phyloP scores from a whole-genome alignment of 2,797 vertebrate species.

The Anas georgica region DNA sequence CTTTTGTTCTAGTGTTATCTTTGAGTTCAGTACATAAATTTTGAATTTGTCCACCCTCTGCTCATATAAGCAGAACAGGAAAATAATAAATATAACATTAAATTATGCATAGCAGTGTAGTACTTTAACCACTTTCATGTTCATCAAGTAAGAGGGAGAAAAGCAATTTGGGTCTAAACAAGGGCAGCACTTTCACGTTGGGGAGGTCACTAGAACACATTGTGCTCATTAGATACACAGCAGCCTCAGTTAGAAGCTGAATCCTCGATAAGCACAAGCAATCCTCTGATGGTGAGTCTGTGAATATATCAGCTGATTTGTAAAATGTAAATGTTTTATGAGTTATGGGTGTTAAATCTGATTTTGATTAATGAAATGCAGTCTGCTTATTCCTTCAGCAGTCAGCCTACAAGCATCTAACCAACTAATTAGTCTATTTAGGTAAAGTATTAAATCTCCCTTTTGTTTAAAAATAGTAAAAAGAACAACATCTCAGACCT shows the following conservation, averaged over 20 bases:
- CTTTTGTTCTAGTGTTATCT: neutral
- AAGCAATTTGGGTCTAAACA: conserved; percentile 45
- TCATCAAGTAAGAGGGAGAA: conserved; percentile 13
- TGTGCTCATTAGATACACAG: conserved; percentile 24
- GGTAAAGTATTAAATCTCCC: conserved; percentile 66
- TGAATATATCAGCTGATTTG: conserved; percentile 19
- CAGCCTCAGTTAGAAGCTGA: neutral
- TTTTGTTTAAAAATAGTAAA: conserved; percentile 60
- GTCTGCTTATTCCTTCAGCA: conserved; percentile 61
- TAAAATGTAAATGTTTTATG: conserved; percentile 66
- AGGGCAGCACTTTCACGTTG: conserved; percentile 6
- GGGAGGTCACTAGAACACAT: conserved; percentile 36
- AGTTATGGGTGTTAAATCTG: conserved; percentile 59
- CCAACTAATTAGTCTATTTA: conserved; percentile 75
- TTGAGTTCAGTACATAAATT: neutral
- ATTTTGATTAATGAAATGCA: conserved; percentile 77
- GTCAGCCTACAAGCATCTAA: conserved; percentile 64
- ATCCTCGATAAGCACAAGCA: conserved; percentile 3
- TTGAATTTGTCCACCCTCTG: neutral
- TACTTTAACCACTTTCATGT: conserved; percentile 18
- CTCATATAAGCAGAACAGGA: neutral
- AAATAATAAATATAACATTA: conserved; percentile 21
- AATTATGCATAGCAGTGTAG: conserved; percentile 25
- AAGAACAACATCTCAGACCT: conserved; percentile 36
- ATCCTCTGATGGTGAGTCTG: conserved; percentile 32